Base-by-base conservation (phyloP, 1,140 invertebrate species). In the Danaus melanippus region DNA sequence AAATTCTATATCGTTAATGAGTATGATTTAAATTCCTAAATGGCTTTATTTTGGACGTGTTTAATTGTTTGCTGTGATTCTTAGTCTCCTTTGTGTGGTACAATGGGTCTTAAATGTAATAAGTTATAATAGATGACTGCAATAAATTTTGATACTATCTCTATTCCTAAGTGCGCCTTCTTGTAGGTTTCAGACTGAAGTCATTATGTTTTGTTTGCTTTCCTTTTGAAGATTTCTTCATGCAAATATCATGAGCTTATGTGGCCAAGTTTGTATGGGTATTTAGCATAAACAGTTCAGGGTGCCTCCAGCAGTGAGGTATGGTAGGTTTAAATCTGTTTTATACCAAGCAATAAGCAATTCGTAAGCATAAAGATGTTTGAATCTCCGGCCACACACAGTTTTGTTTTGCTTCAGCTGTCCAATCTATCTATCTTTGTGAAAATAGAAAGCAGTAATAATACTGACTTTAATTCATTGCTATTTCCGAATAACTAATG, bases 271-370 rank as follows among this genome's bases (percentile, higher is more conserved):
- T 58, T 71, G 61, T 71, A 72, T 71, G 64, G 67, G 63, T 69
- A 69, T 72, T 78, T 74, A 71, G 67, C 67, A 72, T 79, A 75
- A 70, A 69, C 61, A 66, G 66, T 63, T 50, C 47, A 58, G 12
- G 52, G 42, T 41, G 53, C 52, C 52, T 52, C 41, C 60, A 50
- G 53, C 50, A 42, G 45, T 61, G 55, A 57, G 17, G 42, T 46
- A 62, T 46, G 42, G 21, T 12, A 61, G 45, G 48, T 50, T 60
- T 60, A 60, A 60, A 60, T 60, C 58, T 60, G 55, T 68, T 62
- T 64, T 58, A 63, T 64, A 41, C 42, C 46, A 57, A 12, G 50
- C 64, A 67, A 67, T 64, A 55, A 53, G 58, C 62, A 58, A 66
- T 63, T 62, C 64, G 63, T 56, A 65, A 58, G 56, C 56, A 46